A percentile compares a stretch with the other conserved stretches of the same genome.
Evolutionary conservation across 2,888 invertebrate species (phyloP).

Genomic region (Oxytorus armatus): DNA sequence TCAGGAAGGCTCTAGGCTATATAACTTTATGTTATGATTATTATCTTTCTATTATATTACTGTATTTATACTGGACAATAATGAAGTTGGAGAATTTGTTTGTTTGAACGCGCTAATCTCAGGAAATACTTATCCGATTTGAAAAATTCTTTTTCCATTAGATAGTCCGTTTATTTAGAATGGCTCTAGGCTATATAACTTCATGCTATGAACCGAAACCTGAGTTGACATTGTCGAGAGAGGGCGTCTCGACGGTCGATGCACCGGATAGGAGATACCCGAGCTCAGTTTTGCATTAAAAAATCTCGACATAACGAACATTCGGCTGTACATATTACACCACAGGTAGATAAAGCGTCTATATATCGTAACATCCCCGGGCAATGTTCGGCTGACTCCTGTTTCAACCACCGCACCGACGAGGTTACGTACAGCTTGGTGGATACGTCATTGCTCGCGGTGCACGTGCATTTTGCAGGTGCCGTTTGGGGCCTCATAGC

Average conservation of each 20-base stretch:
- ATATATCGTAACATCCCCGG: conserved; percentile 36
- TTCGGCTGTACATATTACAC: conserved; percentile 17
- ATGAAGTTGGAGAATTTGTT: too few species aligned
- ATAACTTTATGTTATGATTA: too few species aligned
- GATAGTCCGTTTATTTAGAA: too few species aligned
- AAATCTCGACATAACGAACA: conserved; percentile 24
- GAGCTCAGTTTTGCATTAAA: conserved; percentile 4
- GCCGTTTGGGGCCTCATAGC: conserved; percentile 21
- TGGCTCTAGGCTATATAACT: too few species aligned
- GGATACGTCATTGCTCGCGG: conserved; percentile 55
- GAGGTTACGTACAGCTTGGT: conserved; percentile 50
- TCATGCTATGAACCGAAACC: too few species aligned
- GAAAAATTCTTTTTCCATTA: too few species aligned
- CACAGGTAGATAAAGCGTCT: too few species aligned
- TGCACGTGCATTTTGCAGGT: conserved; percentile 67
- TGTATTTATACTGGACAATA: too few species aligned
- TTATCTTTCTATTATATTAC: too few species aligned
- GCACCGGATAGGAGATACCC: conserved; percentile 22
- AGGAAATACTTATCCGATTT: too few species aligned
- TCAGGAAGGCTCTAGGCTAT: too few species aligned
- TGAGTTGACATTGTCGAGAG: conserved; percentile 24
- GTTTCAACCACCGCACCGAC: conserved; percentile 14
- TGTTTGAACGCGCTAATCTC: too few species aligned
- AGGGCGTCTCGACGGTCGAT: conserved; percentile 7
- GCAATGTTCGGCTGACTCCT: conserved; percentile 21